Evolutionary conservation across 2,888 invertebrate species (phyloP).

Genomic region (Zygothrica quintamaculata): DNA sequence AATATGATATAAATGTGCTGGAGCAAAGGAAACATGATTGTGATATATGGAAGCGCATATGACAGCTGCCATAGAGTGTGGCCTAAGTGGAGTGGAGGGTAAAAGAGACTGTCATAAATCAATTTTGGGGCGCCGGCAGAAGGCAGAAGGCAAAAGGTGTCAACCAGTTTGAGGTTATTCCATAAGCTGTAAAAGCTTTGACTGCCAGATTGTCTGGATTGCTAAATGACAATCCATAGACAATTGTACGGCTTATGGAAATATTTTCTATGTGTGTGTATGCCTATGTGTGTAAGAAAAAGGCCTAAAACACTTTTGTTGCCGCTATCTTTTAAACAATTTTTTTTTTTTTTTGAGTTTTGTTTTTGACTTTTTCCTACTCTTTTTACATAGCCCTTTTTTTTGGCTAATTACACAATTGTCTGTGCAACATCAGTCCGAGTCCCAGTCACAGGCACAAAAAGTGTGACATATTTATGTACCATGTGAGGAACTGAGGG

Average conservation of each 20-base stretch:
- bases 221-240: constrained; percentile 38
- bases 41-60: constrained; percentile 46
- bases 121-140: constrained; percentile 48
- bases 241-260: constrained; percentile 52
- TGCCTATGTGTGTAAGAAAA: constrained; percentile 29
- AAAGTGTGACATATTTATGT: constrained; percentile 54
- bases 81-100: constrained; percentile 7
- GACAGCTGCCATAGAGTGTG: constrained; percentile 33
- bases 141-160: constrained; percentile 32
- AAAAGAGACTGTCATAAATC: constrained; percentile 58
- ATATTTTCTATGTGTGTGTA: constrained; percentile 9
- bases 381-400: constrained; percentile 33
- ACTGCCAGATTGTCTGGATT: constrained; percentile 33
- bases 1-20: constrained; percentile 20
- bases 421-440: constrained; percentile 53
- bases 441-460: constrained; percentile 2
- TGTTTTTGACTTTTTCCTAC: constrained; percentile 15
- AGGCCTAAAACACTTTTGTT: constrained; percentile 54
- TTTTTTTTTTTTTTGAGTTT: not conserved
- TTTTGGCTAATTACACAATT: constrained; percentile 76
- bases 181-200: not conserved
- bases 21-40: constrained; percentile 14
- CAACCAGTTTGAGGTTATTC: constrained; percentile 40
- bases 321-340: constrained; percentile 23
- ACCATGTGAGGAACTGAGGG: constrained; percentile 39